These are phyloP conservation scores for Oligia strigilis DNA, from an alignment of 2,888 invertebrate species.

Conservation along the genomic window DNA sequence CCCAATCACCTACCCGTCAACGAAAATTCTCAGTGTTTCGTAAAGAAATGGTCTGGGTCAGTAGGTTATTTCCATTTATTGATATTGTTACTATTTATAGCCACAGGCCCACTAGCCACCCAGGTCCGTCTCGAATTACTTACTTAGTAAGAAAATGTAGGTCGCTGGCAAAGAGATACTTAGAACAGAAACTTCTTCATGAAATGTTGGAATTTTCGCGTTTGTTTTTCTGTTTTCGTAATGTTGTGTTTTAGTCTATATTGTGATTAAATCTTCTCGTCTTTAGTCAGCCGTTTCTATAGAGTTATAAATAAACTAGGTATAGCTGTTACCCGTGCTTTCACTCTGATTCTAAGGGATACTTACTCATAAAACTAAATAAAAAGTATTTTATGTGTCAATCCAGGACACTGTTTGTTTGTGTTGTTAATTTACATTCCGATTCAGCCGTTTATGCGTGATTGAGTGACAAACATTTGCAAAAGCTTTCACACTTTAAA, in stretches of 20 bases:
- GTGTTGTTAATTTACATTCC: not conserved
- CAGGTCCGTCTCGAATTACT: slow-evolving; percentile 23
- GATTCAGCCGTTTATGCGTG: not conserved
- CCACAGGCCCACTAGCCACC: not conserved
- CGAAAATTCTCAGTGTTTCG: not conserved
- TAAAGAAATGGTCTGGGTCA: not conserved
- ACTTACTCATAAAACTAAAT: not conserved
- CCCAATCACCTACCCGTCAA: not conserved
- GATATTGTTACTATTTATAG: slow-evolving; percentile 43
- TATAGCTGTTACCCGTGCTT: not conserved
- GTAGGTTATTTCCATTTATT: slow-evolving; percentile 22
- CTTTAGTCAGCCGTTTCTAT: not conserved
- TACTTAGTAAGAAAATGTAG: slow-evolving; percentile 37
- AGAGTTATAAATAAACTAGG: not conserved
- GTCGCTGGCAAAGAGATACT: slow-evolving; percentile 14
- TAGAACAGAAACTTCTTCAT: not conserved
- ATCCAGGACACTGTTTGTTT: not conserved
- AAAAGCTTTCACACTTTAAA: not conserved
- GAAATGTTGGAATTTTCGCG: not conserved
- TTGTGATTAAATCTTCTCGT: not conserved
- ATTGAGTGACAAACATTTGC: not conserved
- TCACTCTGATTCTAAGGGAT: not conserved
- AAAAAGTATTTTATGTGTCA: not conserved
- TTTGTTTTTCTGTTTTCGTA: slow-evolving; percentile 8
- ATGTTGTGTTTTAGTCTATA: not conserved